A percentile compares a stretch with the other conserved stretches of the same genome.
phyloP scores from a whole-genome alignment of 2,113 vertebrate species.

The Phyllostomus discolor region DNA sequence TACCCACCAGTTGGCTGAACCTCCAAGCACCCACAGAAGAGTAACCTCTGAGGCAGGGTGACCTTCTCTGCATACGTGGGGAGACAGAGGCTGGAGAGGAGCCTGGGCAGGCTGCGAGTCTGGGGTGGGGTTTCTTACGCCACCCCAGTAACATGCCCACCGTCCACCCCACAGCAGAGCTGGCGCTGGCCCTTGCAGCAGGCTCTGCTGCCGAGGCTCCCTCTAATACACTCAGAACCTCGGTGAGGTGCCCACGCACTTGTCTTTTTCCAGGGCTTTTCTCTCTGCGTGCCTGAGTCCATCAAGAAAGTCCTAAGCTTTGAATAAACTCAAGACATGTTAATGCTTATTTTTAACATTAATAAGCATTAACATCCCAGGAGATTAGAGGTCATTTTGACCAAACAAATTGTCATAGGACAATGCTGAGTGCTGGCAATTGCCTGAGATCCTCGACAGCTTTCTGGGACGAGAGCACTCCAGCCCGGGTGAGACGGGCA shows the following conservation, averaged over 20 bases:
- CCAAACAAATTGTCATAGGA: neutral
- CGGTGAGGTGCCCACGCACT: neutral
- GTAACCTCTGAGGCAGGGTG: neutral
- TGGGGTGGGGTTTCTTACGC: neutral
- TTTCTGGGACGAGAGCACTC: neutral
- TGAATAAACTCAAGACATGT: neutral
- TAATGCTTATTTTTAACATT: neutral
- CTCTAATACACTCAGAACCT: neutral
- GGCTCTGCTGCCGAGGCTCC: neutral
- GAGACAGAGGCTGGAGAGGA: neutral
- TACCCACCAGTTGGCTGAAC: neutral
- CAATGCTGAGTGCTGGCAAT: neutral
- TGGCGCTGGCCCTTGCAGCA: too few relatives aligned
- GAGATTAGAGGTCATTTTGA: neutral
- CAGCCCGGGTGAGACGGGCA: too few relatives aligned
- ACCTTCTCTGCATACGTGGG: neutral
- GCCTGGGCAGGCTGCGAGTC: neutral
- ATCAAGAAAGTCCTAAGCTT: neutral
- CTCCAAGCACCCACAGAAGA: neutral
- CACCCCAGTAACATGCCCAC: rapidly evolving
- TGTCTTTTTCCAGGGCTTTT: neutral
- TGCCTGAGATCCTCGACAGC: neutral
- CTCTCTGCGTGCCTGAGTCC: neutral
- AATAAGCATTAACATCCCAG: neutral
- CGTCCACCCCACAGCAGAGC: neutral